A percentile compares a stretch with the other conserved stretches of the same genome.
phyloP scores from a whole-genome alignment of 2,888 invertebrate genomes.

The Eurois occulta region DNA sequence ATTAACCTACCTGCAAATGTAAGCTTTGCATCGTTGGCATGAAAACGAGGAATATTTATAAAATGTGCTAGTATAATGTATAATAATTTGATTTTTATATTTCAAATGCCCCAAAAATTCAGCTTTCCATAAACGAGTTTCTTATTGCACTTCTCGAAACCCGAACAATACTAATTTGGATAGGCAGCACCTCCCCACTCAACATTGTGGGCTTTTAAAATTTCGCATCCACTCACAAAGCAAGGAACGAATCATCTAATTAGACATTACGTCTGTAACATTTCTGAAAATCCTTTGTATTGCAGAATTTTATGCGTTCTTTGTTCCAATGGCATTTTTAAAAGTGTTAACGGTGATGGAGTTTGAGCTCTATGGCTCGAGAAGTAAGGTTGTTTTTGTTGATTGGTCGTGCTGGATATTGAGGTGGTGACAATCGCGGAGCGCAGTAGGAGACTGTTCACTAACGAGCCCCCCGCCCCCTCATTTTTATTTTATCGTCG shows the following conservation, averaged over 20 bases:
- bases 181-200: constrained; percentile 33
- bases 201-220: constrained; percentile 61
- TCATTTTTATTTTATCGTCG: constrained; percentile 87
- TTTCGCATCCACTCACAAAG: constrained; percentile 68
- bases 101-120: neutral
- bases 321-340: constrained; percentile 84
- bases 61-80: neutral
- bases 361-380: constrained; percentile 70
- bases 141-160: constrained; percentile 18
- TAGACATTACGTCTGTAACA: constrained; percentile 88
- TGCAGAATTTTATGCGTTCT: constrained; percentile 87
- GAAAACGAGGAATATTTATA: constrained; percentile 1
- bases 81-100: neutral
- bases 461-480: constrained; percentile 85
- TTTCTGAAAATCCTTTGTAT: constrained; percentile 88
- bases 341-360: constrained; percentile 60
- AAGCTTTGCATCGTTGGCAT: neutral
- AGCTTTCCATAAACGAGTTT: neutral
- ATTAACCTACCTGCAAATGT: constrained; percentile 10
- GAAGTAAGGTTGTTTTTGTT: constrained; percentile 72
- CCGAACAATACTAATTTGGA: constrained; percentile 44
- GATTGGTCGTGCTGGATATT: constrained; percentile 75
- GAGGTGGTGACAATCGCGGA: constrained; percentile 85
- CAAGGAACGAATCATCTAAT: constrained; percentile 85
- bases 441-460: constrained; percentile 80